Evolutionary conservation across 2,113 vertebrate genomes (phyloP), one percentile per base, ranked within the genome.

Genomic region (Rutilus rutilus): DNA sequence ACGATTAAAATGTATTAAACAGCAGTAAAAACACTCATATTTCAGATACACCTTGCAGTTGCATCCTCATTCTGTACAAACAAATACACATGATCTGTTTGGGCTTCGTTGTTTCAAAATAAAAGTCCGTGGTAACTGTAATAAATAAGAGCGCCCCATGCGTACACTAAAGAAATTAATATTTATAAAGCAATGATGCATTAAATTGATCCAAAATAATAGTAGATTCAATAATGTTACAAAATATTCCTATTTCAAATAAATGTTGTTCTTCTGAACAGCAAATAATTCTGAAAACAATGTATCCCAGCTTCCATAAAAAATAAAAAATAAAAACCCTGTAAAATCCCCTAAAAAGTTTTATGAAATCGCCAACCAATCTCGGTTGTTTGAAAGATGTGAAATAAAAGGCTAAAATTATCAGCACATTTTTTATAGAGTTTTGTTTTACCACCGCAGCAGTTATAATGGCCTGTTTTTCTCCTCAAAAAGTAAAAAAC

Each of bases 71-170:
- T 5, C 85, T 21, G 23, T n/a, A 60, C 21, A 45, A 80, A 86
- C 77, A 86, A 39, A 42, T 21, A 4, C 65, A 81, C 39, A 36
- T 75, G 85, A 86, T 12, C 69, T 14, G 33, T 10, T 1, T 17
- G 19, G 19, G 12, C 5, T 62, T 21, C 21, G 5, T 21, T 0
- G 10, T 75, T 69, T 78, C 84, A 85, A 85, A 85, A 85, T 78
- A 78, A 85, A 78, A 59, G 84, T 17, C n/a, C 10, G 2, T 5
- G 36, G 17, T 11, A 11, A 17, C 7, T 1, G 11, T 45, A 52
- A 69, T 33, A 3, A 4, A 33, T 59, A 69, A 36, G 15, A 50
- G 17, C 4, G 19, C 52, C 19, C 19, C 25, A 25, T 42, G 73
- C 30, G 6, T 19, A 17, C 21, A 10, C 2, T 11, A 33, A 27